Evolutionary conservation across 2,888 invertebrate species (phyloP).

Genomic region (Mechanitis mazaeus): DNA sequence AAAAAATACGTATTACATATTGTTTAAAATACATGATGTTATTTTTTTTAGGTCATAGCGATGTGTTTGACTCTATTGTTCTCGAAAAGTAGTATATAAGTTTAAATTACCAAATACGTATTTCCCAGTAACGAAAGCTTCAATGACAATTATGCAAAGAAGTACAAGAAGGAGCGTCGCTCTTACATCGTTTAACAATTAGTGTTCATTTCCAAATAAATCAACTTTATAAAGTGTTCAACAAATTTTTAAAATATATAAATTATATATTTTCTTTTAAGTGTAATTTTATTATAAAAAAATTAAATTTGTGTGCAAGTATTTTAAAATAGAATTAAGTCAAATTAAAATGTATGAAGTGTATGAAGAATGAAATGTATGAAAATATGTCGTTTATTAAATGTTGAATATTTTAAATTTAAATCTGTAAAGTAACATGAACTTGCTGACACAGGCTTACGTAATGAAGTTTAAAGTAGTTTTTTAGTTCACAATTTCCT

Average conservation of each 20-base stretch:
- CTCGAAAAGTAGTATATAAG: background rate
- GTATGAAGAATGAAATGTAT: too few relatives aligned
- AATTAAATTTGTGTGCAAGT: too few relatives aligned
- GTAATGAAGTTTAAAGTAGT: slow-evolving; percentile 12
- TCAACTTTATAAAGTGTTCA: background rate
- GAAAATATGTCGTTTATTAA: too few relatives aligned
- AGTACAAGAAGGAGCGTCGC: slow-evolving; percentile 8
- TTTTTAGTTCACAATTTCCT: slow-evolving; percentile 27
- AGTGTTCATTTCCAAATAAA: slow-evolving; percentile 19
- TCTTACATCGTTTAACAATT: slow-evolving; percentile 32
- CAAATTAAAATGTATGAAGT: too few relatives aligned
- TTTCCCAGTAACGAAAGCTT: slow-evolving; percentile 20
- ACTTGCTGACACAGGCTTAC: background rate
- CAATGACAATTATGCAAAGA: slow-evolving; percentile 25
- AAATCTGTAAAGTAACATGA: background rate
- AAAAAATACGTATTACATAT: too few relatives aligned
- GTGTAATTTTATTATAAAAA: too few relatives aligned
- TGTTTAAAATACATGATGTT: too few relatives aligned
- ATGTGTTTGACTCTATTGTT: background rate
- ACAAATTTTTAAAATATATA: background rate
- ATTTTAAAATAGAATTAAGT: too few relatives aligned
- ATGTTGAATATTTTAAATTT: too few relatives aligned
- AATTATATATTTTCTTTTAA: too few relatives aligned
- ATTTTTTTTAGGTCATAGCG: too few relatives aligned
- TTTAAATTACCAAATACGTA: slow-evolving; percentile 8